Evolutionary conservation across 2,888 invertebrate genomes (phyloP).

Genomic region (Stenichneumon culpator): DNA sequence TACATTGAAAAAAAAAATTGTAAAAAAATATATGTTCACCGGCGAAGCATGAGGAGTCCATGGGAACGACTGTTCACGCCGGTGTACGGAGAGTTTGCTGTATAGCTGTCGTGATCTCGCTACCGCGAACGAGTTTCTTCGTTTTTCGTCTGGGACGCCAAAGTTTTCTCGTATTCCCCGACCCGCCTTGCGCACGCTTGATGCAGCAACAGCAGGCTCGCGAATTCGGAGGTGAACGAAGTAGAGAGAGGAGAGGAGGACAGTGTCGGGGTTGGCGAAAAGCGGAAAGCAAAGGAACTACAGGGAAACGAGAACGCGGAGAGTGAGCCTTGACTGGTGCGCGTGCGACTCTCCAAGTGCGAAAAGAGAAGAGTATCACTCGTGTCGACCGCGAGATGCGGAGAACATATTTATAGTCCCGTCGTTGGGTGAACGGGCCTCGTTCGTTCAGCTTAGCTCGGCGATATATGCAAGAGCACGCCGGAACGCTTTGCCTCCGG

Average conservation of each 20-base stretch:
- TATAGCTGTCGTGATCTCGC: constrained; percentile 54
- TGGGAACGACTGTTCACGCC: constrained; percentile 7
- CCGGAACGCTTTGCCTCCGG: constrained; percentile 34
- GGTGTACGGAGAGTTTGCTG: constrained; percentile 5
- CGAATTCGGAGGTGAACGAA: constrained; percentile 40
- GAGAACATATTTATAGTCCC: constrained; percentile 79
- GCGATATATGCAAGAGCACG: constrained; percentile 32
- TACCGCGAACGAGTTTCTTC: constrained; percentile 53
- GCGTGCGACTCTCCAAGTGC: constrained; percentile 53
- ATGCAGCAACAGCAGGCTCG: constrained; percentile 37
- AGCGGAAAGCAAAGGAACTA: constrained; percentile 39
- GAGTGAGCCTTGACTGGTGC: constrained; percentile 45
- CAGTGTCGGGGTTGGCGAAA: constrained; percentile 15
- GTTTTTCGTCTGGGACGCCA: constrained; percentile 67
- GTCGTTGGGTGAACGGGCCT: constrained; percentile 74
- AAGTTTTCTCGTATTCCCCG: constrained; percentile 66
- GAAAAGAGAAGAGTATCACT: constrained; percentile 47
- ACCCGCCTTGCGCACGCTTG: constrained; percentile 7
- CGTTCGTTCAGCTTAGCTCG: constrained; percentile 53
- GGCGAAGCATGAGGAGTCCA: neutral
- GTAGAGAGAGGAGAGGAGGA: constrained; percentile 3
- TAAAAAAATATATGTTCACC: neutral
- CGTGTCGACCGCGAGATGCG: constrained; percentile 65
- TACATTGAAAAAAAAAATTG: neutral
- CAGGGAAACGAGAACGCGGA: constrained; percentile 52